Evolutionary conservation across 2,888 invertebrate genomes (phyloP).

Genomic region (Hyposoter didymator): DNA sequence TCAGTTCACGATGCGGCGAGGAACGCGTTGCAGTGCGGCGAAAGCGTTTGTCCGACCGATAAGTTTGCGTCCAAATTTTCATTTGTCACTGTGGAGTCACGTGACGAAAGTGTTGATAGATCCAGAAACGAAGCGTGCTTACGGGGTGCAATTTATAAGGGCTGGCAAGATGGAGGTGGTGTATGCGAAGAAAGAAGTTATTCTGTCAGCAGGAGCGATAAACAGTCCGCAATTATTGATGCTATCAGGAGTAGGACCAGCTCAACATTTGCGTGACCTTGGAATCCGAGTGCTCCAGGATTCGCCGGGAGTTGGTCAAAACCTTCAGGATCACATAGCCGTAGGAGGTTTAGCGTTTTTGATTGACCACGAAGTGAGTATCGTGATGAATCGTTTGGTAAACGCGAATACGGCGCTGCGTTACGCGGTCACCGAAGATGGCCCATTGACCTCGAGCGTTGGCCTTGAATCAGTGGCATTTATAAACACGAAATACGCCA

Average conservation of each 20-base stretch:
- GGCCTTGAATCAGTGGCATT: slow-evolving; percentile 95
- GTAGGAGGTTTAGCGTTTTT: slow-evolving; percentile 93
- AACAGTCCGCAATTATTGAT: slow-evolving; percentile 96
- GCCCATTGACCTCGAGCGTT: slow-evolving; percentile 94
- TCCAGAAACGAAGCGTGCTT: slow-evolving; percentile 89
- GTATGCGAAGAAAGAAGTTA: slow-evolving; percentile 91
- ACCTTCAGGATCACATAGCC: slow-evolving; percentile 96
- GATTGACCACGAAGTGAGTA: slow-evolving; percentile 92
- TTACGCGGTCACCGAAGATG: slow-evolving; percentile 94
- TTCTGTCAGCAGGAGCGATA: slow-evolving; percentile 95
- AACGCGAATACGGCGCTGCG: slow-evolving; percentile 93
- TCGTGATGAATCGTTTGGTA: slow-evolving; percentile 92
- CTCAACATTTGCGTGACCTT: slow-evolving; percentile 89
- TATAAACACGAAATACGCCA: slow-evolving; percentile 95
- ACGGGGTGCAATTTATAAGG: slow-evolving; percentile 92
- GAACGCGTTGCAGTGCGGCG: slow-evolving; percentile 92
- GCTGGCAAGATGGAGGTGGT: slow-evolving; percentile 87
- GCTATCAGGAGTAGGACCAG: slow-evolving; percentile 95
- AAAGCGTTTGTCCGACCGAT: slow-evolving; percentile 94
- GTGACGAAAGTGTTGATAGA: slow-evolving; percentile 92
- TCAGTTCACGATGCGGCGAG: slow-evolving; percentile 95
- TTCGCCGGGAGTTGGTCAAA: slow-evolving; percentile 93
- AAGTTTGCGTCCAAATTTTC: slow-evolving; percentile 91
- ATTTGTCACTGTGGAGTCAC: slow-evolving; percentile 92
- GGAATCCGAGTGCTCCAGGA: slow-evolving; percentile 91